Evolutionary conservation across 2,888 invertebrate genomes (phyloP), one percentile per base, ranked within the genome.

Genomic region (Eupithecia abbreviata): DNA sequence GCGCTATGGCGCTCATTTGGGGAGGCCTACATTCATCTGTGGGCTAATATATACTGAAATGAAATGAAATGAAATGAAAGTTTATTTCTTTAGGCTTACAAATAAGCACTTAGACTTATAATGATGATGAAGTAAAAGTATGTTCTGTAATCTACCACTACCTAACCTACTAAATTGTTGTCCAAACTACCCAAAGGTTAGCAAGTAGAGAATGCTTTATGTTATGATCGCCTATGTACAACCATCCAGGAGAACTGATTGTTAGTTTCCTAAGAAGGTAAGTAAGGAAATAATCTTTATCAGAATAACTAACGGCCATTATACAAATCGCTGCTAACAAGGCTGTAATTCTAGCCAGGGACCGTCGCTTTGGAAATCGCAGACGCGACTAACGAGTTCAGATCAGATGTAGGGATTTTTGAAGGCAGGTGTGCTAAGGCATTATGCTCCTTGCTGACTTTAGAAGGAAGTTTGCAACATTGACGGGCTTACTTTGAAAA

Each of bases 301-400:
- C 43, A 65, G 13, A 67, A 58, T 72, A 69, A 72, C 72, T 69
- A n/a, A 55, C 55, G 7, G 55, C n/a, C 55, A 58, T 58, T 58
- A 43, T 67, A 71, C 73, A 73, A 73, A 73, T 71, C 68, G 71
- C 62, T 58, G 49, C 68, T 77, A 74, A 77, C 74, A 74, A 77
- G 74, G 58, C 49, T 71, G 74, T 69, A 74, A 77, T 72, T 74
- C 47, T 70, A 73, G 55, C 73, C 18, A 58, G n/a, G 71, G 72
- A 71, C 51, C 66, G 58, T 51, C 76, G 72, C 67, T 66, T 42
- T 69, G 74, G 66, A 77, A 77, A 70, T 74, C 72, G 43, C 69
- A 66, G 74, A 68, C 45, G 65, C 77, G 65, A 55, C 72, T 77
- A 74, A 74, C 74, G 73, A 74, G 76, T 43, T 45, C 42, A 30